Conservation (phyloP, 2,113 vertebrate genomes). For the Perca flavescens region DNA sequence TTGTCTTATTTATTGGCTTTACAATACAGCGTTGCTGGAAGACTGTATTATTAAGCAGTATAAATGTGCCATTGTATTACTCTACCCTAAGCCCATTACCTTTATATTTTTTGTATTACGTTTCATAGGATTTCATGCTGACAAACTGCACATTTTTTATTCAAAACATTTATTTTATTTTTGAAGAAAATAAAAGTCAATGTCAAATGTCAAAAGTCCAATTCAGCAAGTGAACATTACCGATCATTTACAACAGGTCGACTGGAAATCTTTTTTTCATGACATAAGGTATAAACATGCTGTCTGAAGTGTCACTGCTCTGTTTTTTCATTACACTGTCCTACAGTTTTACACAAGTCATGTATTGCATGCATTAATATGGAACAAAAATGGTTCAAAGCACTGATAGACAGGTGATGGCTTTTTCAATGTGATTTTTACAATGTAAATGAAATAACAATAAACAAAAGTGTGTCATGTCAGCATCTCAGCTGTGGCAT, state of each 20-base stretch:
- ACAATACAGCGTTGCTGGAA: slow-evolving; percentile 73
- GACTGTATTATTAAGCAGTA: slow-evolving; percentile 75
- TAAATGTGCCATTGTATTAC: slow-evolving; percentile 68
- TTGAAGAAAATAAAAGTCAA: slow-evolving; percentile 4
- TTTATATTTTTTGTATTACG: slow-evolving; percentile 55
- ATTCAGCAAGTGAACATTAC: background rate
- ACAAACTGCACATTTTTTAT: slow-evolving; percentile 61
- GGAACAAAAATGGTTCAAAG: slow-evolving; percentile 34
- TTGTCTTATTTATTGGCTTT: slow-evolving; percentile 84
- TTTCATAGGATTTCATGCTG: slow-evolving; percentile 60
- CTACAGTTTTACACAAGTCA: slow-evolving; percentile 15
- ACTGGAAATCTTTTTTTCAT: slow-evolving; percentile 6
- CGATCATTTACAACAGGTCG: background rate
- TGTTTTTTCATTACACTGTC: background rate
- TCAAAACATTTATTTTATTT: slow-evolving; percentile 38
- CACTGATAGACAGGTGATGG: slow-evolving; percentile 32
- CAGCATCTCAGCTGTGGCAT: slow-evolving; percentile 34
- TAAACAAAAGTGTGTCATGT: slow-evolving; percentile 54
- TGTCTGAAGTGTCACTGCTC: slow-evolving; percentile 25
- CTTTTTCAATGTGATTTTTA: slow-evolving; percentile 38
- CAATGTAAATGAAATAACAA: slow-evolving; percentile 61
- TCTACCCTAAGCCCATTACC: slow-evolving; percentile 41
- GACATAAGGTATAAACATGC: slow-evolving; percentile 13
- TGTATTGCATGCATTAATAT: slow-evolving; percentile 40
- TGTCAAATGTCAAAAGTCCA: slow-evolving; percentile 23